Evolutionary conservation across 2,888 invertebrate species (phyloP), one percentile per base, ranked within the genome.

Genomic region (Ferdinandea cuprea): DNA sequence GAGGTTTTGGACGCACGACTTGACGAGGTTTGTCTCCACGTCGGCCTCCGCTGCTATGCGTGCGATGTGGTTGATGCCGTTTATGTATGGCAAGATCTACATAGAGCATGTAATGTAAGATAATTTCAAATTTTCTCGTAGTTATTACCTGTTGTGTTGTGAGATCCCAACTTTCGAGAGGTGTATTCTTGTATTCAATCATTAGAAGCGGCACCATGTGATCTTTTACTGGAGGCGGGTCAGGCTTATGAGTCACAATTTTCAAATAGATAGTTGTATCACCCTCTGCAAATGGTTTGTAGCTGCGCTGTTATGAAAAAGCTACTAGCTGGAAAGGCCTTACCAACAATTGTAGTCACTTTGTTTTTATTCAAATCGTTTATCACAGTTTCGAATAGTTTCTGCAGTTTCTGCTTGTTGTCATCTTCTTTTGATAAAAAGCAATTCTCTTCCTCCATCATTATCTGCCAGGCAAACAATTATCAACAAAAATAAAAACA

Each of bases 1-100:
- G 85, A 98, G 92, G 91, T 98, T 98, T 90, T 98, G 98, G 72
- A 98, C 94, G 89, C 98, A 98, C 0, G 97, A 96, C 91, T 98
- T 98, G 0, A 98, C 98, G 32, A 98, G 92, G 89, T 97, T 96
- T 85, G 96, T 96, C 89, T 98, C 98, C 0, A 99, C 97, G 88
- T 98, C 97, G 0, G 98, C 96, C 87, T 97, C 95, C 0, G 94
- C 93, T 0, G 98, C 96, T 85, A 99, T 98, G 87, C 96, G 95
- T 0, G 96, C 94, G 3, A 98, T 94, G 90, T 98, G 98, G 91
- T 97, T 97, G 88, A 96, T 96, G 0, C 98, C 98, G 90, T 98
- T 96, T 58, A 99, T 96, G 88, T 95, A 96, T 0, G 97, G 96
- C 25, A 97, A 81, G 52, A 89, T 89, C 90, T 89, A 21, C 1